Percentiles rank a stretch among this genome's conserved stretches.
Evolutionary conservation across 2,888 invertebrate genomes (phyloP).

Genomic region (Nematopogon swammerdamellus): DNA sequence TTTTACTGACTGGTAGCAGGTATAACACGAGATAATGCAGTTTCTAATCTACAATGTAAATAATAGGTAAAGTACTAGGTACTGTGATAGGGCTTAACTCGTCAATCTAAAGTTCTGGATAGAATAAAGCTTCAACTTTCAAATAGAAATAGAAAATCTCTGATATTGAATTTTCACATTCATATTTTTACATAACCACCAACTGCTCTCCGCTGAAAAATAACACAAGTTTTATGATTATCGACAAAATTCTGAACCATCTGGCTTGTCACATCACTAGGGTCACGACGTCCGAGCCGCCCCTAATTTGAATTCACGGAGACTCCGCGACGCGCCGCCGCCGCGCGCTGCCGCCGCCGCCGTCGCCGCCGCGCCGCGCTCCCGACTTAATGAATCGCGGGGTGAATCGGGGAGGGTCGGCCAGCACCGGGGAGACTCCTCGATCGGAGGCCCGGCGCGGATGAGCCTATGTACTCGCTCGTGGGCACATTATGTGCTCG

Average conservation of each 20-base stretch:
- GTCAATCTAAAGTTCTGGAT: too few species aligned
- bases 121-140: too few species aligned
- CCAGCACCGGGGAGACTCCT: conserved; percentile 34
- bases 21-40: too few species aligned
- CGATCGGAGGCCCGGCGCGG: conserved; percentile 52
- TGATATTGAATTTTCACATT: too few species aligned
- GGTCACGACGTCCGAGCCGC: conserved; percentile 48
- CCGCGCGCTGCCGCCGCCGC: conserved; percentile 45
- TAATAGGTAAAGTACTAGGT: too few species aligned
- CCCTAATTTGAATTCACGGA: conserved; percentile 58
- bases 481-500: neutral
- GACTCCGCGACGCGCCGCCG: conserved; percentile 55
- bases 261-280: conserved; percentile 22
- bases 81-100: too few species aligned
- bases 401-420: conserved; percentile 28
- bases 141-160: too few species aligned
- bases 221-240: neutral
- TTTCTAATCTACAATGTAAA: too few species aligned
- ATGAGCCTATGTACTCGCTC: conserved; percentile 24
- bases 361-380: conserved; percentile 54
- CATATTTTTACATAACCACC: too few species aligned
- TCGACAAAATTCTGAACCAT: neutral
- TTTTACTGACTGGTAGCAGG: too few species aligned
- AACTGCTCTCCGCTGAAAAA: too few species aligned
- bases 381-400: conserved; percentile 55